Percentiles rank a stretch among this genome's conserved stretches.
Conservation (phyloP, 1,140 invertebrate species). For the Pseudomyrmex pallidus region DNA sequence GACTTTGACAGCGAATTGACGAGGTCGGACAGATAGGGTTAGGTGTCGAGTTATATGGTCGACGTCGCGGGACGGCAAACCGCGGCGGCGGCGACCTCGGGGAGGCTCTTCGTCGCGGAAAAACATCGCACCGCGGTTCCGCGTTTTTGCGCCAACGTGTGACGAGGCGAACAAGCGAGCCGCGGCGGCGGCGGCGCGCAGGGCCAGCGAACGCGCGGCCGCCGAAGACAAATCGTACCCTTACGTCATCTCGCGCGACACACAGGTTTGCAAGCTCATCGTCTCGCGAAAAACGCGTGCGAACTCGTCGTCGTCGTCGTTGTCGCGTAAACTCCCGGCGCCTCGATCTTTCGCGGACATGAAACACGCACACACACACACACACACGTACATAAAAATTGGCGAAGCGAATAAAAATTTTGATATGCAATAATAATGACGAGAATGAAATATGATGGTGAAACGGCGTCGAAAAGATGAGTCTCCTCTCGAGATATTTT, state of each 20-base stretch:
- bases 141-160: neutral
- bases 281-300: neutral
- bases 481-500: neutral
- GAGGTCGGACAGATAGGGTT: conserved; percentile 36
- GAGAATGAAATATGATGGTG: too few species aligned
- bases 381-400: too few species aligned
- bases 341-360: too few species aligned
- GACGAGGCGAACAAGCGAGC: too few species aligned
- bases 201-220: neutral
- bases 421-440: neutral
- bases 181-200: neutral
- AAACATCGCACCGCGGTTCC: too few species aligned
- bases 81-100: conserved; percentile 1
- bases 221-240: conserved; percentile 45
- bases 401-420: too few species aligned
- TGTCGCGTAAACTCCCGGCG: neutral
- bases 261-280: conserved; percentile 62
- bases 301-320: neutral
- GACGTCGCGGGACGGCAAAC: conserved; percentile 21
- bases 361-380: too few species aligned
- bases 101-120: neutral
- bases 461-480: conserved; percentile 12
- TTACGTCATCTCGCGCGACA: conserved; percentile 76
- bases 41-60: conserved; percentile 3
- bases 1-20: conserved; percentile 43